Base-by-base conservation (phyloP, 2,113 vertebrate species). In the Acrocephalus kingi region DNA sequence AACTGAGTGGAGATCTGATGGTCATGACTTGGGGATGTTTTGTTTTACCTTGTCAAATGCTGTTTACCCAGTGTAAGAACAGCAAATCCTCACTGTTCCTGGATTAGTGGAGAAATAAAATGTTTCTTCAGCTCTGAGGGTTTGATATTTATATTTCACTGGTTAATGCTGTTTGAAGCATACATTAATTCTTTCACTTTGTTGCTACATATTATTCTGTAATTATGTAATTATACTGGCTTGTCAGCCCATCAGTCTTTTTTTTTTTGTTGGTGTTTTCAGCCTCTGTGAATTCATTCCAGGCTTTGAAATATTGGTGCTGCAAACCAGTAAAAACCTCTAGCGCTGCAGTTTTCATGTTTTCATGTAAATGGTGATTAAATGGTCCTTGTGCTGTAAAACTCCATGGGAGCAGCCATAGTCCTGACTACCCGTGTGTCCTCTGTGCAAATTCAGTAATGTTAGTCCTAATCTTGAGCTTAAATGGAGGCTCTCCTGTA, bases 221-320 rank as follows among this genome's bases (percentile, higher is more conserved):
- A 92, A 91, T 94, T 92, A 78, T 61, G 48, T 89, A 89, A 92
- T 95, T 93, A 89, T 41, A 28, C 31, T 56, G 73, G 30, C 75
- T 87, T 92, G 86, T 93, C 76, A 93, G 86, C 73, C 80, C 80
- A 91, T 93, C 72, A 48, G 43, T 93, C 89, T 86, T 66, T 58
- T 61, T 61, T 35, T 58, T 35, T 23, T 22, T 31, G 8, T 11
- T 49, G 33, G 5, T 64, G 78, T 93, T 96, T 92, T 83, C 86
- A 93, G 75, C 56, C 68, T 76, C 28, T 80, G 23, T 64, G 71
- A 94, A 62, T 95, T 93, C 90, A 19, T 88, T 93, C 33, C 56
- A 90, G 68, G 64, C 48, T 95, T 78, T 92, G 61, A 89, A 52
- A 15, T 81, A 67, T 35, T 75, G 67, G 48, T 69, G 19, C 27